Percentiles rank a stretch among this genome's conserved stretches.
Conservation (phyloP, 2,113 vertebrate genomes). For the Nannospalax galili region DNA sequence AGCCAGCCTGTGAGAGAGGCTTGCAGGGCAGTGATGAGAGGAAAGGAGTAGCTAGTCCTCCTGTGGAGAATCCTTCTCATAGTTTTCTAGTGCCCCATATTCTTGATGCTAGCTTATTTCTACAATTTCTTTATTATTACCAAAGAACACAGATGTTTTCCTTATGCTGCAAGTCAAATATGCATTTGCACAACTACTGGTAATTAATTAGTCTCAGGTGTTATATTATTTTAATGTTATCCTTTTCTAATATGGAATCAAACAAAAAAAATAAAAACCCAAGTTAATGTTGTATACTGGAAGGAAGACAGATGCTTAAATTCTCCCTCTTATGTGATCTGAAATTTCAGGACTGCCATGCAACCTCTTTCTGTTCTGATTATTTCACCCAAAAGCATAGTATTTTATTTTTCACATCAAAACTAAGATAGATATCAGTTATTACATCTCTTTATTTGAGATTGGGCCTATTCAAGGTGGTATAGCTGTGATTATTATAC, state of each 20-base stretch:
- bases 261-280: neutral
- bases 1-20: too few species aligned
- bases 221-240: neutral
- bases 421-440: too few species aligned
- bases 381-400: slow-evolving; percentile 18
- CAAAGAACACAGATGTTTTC: slow-evolving; percentile 6
- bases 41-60: too few species aligned
- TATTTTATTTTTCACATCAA: neutral
- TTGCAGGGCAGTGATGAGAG: too few species aligned
- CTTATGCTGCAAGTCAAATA: neutral
- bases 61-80: neutral
- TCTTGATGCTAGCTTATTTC: neutral
- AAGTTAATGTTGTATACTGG: neutral
- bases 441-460: too few species aligned
- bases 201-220: neutral
- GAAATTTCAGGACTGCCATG: neutral
- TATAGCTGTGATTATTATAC: neutral
- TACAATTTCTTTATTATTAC: neutral
- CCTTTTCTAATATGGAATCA: neutral
- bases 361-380: neutral
- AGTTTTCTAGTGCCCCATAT: neutral
- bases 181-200: neutral
- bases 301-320: too few species aligned
- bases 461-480: too few species aligned
- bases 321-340: neutral